Evolutionary conservation across 2,888 invertebrate species (phyloP).

Genomic region (Standfussiana lucernea): DNA sequence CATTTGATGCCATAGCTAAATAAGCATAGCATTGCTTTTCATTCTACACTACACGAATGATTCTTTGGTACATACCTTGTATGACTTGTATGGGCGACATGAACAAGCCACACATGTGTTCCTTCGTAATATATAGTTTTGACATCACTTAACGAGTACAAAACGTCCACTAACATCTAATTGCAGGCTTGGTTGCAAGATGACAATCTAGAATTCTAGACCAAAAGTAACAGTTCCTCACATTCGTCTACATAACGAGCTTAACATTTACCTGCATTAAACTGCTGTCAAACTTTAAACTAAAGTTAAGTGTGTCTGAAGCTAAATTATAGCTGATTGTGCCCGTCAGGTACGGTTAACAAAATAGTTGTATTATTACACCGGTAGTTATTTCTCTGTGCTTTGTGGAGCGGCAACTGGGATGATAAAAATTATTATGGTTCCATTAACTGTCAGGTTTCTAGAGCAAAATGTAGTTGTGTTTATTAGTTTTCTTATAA

Average conservation of each 20-base stretch:
- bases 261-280: not conserved
- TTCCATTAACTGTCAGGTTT: no score
- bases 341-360: slow-evolving; percentile 34
- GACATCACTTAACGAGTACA: not conserved
- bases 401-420: no score
- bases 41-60: not conserved
- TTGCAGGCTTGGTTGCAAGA: not conserved
- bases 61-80: not conserved
- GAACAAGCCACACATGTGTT: not conserved
- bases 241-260: not conserved
- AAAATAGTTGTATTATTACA: slow-evolving; percentile 24
- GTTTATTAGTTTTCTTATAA: no score
- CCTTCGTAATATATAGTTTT: not conserved
- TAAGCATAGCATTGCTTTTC: no score
- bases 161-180: not conserved
- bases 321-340: slow-evolving; percentile 22
- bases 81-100: not conserved
- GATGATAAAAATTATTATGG: no score
- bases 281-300: not conserved
- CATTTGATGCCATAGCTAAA: not conserved
- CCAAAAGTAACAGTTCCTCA: slow-evolving; percentile 24
- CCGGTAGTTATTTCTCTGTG: slow-evolving; percentile 29
- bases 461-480: no score
- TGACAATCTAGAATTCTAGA: slow-evolving; percentile 2
- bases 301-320: not conserved